A percentile compares a stretch with the other conserved stretches of the same genome.
phyloP scores from a whole-genome alignment of 2,797 vertebrate genomes.

The Tachyglossus aculeatus region DNA sequence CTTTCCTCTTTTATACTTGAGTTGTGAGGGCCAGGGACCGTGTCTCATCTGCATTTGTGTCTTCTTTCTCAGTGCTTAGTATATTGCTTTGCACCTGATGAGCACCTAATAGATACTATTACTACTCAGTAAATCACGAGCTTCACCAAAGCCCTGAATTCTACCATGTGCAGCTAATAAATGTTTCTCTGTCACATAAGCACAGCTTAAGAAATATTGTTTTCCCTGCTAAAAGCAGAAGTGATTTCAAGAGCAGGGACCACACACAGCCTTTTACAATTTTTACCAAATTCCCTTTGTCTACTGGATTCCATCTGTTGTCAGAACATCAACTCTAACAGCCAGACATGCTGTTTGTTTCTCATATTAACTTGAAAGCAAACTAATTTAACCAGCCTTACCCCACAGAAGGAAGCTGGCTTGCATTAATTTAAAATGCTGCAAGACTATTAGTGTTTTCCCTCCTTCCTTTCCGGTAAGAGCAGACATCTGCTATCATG shows the following conservation, averaged over 20 bases:
- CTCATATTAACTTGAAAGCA: slow-evolving; percentile 48
- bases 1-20: too few species aligned
- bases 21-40: too few species aligned
- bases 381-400: slow-evolving; percentile 58
- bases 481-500: slow-evolving; percentile 52
- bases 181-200: too few species aligned
- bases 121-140: too few species aligned
- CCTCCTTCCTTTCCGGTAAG: slow-evolving; percentile 25
- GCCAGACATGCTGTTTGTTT: slow-evolving; percentile 44
- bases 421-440: slow-evolving; percentile 53
- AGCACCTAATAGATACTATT: too few species aligned
- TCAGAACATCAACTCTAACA: slow-evolving; percentile 27
- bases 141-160: too few species aligned
- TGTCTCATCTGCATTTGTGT: too few species aligned
- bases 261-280: not conserved
- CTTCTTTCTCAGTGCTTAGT: too few species aligned
- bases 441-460: slow-evolving; percentile 43
- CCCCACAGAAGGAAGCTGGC: slow-evolving; percentile 56
- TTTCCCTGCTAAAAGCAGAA: not conserved
- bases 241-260: not conserved
- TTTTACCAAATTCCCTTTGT: not conserved
- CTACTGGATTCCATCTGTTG: slow-evolving; percentile 20
- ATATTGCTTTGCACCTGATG: too few species aligned
- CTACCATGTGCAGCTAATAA: too few species aligned
- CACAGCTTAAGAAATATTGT: too few species aligned